A percentile compares a stretch with the other conserved stretches of the same genome.
These are phyloP conservation scores for Dryoscopus gambensis DNA, from an alignment of 2,113 vertebrate genomes.

Conservation along the genomic window DNA sequence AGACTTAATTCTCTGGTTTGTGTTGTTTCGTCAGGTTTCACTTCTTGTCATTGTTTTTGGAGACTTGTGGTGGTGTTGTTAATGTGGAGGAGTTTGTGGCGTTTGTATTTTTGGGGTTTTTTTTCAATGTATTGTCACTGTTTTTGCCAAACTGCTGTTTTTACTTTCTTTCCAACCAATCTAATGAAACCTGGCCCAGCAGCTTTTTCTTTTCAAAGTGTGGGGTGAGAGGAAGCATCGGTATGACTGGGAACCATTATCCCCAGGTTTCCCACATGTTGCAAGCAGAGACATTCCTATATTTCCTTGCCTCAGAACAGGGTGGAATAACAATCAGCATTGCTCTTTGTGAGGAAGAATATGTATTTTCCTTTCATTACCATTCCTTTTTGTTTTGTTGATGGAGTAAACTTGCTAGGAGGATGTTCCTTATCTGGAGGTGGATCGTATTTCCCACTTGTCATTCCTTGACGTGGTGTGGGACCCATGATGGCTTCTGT, in stretches of 20 bases:
- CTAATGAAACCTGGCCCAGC: not conserved
- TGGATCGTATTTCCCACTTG: not conserved
- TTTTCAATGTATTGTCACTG: not conserved
- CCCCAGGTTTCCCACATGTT: not conserved
- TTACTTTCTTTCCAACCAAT: not conserved
- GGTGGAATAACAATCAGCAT: not conserved
- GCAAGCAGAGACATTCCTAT: not conserved
- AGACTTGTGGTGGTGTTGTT: rapidly evolving
- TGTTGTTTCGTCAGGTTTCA: not conserved
- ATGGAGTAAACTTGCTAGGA: not conserved
- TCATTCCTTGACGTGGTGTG: not conserved
- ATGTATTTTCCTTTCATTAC: constrained; percentile 27
- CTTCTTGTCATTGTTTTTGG: not conserved
- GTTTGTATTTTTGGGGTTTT: not conserved
- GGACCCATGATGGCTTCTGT: not conserved
- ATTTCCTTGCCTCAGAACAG: not conserved
- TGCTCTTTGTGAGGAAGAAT: not conserved
- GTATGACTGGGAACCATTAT: not conserved
- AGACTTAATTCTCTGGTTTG: not conserved
- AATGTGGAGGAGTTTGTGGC: rapidly evolving
- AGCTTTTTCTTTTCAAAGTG: not conserved
- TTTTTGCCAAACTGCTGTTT: not conserved
- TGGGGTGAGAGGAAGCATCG: not conserved
- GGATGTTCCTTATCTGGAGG: not conserved
- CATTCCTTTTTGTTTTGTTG: not conserved